Evolutionary conservation across 53 echinoderm and acorn worm genomes (phyloP).

Genomic region (Hippasteria phrygiana): DNA sequence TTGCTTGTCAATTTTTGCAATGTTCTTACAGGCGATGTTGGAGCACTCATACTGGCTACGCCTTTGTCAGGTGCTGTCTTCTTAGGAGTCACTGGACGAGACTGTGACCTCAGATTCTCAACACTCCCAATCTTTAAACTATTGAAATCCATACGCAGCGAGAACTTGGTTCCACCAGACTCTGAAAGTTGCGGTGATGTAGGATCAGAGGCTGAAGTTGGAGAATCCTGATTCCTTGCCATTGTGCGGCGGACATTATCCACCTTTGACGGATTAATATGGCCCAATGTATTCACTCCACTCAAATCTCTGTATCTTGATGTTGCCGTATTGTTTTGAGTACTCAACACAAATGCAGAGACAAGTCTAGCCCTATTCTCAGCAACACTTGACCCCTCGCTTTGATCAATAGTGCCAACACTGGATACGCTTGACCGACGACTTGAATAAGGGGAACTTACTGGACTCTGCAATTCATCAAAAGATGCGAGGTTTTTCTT

Average conservation of each 20-base stretch:
- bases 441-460: constrained; percentile 91
- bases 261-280: constrained; percentile 36
- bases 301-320: constrained; percentile 59
- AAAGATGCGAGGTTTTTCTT: constrained; percentile 93
- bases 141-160: constrained; percentile 92
- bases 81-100: constrained; percentile 30
- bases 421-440: constrained; percentile 97
- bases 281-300: constrained; percentile 14
- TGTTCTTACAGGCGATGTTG: constrained; percentile 83
- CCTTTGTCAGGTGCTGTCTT: constrained; percentile 10
- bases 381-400: constrained; percentile 71
- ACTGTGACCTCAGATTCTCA: constrained; percentile 47
- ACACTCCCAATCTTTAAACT: constrained; percentile 74
- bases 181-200: constrained; percentile 57
- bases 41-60: constrained; percentile 74
- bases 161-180: constrained; percentile 67
- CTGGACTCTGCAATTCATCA: constrained; percentile 89
- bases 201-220: constrained; percentile 40
- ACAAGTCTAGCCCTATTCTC: constrained; percentile 64
- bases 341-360: constrained; percentile 54
- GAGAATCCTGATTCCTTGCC: constrained; percentile 64
- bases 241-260: constrained; percentile 56
- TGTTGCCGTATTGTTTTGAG: constrained; percentile 48
- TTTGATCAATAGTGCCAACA: constrained; percentile 81
- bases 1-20: constrained; percentile 86